phyloP scores from a whole-genome alignment of 2,888 invertebrate genomes.

The Glyphotaelius pellucidus region DNA sequence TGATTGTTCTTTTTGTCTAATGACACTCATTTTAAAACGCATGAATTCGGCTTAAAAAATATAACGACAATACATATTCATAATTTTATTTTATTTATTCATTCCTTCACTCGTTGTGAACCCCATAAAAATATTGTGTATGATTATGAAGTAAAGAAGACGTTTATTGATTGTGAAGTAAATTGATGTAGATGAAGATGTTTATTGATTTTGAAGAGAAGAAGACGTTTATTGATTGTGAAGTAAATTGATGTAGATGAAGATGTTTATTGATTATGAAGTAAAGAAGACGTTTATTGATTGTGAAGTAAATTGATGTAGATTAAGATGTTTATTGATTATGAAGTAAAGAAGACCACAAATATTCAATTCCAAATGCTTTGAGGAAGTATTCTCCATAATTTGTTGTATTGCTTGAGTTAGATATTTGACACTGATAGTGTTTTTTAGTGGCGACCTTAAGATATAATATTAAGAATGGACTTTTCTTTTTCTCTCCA shows the following conservation, averaged over 20 bases:
- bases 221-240: not conserved
- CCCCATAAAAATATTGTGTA: not conserved
- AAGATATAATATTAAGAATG: not conserved
- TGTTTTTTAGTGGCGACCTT: no score
- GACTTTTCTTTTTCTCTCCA: slow-evolving; percentile 69
- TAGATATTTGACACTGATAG: no score
- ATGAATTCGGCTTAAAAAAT: not conserved
- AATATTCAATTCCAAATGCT: not conserved
- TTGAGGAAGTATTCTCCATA: not conserved
- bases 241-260: no score
- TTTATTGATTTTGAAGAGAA: not conserved
- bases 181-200: no score
- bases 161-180: not conserved
- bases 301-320: no score
- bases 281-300: not conserved
- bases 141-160: no score
- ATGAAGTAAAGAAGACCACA: not conserved
- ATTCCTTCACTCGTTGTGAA: no score
- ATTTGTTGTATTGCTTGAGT: no score
- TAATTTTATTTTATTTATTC: no score
- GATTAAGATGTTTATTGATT: not conserved
- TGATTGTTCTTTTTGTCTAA: not conserved
- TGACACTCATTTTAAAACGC: not conserved
- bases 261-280: not conserved
- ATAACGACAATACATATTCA: no score